Evolutionary conservation across 2,797 vertebrate species (phyloP), one percentile per base, ranked within the genome.

Genomic region (Otolemur crassicaudatus): DNA sequence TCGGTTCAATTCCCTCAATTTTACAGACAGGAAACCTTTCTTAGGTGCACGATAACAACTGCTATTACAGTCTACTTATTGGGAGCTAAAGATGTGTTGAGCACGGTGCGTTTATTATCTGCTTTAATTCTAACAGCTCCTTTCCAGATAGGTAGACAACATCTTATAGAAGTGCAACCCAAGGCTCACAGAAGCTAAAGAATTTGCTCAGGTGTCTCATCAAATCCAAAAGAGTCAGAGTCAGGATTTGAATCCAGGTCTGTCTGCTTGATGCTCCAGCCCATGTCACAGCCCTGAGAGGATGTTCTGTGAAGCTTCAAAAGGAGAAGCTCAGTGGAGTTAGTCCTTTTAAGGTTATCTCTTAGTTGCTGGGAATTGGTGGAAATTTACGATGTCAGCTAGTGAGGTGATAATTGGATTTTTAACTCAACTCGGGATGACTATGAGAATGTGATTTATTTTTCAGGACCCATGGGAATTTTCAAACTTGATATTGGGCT

Each of bases 321-420:
- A 77, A 94, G 63, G 34, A 80, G 72, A 92, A 70, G n/a, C 91
- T 87, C 43, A 29, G 46, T 13, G 11, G 20, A 87, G 46, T 53
- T n/a, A 43, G 86, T 80, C 65, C 53, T 72, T 94, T 88, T 63
- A 70, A 87, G 92, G 58, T 86, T 80, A 94, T 86, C 82, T 92
- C 63, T 72, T 76, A 8, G 58, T 92, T 94, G 58, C 82, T 96
- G 77, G 46, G 73, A 95, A 92, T 65, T 87, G 83, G 77, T 61
- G 82, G 77, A 87, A 94, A 96, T 96, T 94, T 96, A 96, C 0
- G 3, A 69, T 80, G 82, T 94, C 85, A 97, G 88, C 94, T 82
- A 63, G 85, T 60, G 88, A 94, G 37, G 73, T 90, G 95, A 96
- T 97, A 96, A 96, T 96, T 96, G 90, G 92, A 97, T 96, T 97